Conservation (phyloP, 2,797 vertebrate genomes). For the Pangasius macronema region DNA sequence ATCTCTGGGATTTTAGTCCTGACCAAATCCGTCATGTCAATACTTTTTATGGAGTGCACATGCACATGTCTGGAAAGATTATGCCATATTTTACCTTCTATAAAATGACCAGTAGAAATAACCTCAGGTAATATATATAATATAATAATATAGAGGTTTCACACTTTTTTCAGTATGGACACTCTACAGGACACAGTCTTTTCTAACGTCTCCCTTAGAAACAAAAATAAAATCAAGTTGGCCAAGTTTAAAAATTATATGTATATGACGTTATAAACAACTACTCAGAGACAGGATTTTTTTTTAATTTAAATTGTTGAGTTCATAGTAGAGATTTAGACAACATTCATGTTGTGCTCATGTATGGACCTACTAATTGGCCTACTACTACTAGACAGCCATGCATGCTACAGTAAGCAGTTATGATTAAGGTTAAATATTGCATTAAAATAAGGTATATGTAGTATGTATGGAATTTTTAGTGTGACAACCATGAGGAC, state of each 20-base stretch:
- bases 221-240: not conserved
- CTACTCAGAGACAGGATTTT: not conserved
- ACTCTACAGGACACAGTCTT: not conserved
- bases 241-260: not conserved
- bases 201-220: not conserved
- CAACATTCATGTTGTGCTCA: not conserved
- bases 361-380: not conserved
- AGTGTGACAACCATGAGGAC: not conserved
- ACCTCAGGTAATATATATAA: not conserved
- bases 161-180: not conserved
- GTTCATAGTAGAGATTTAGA: not conserved
- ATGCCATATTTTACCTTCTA: not conserved
- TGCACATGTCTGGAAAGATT: not conserved
- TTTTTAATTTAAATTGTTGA: not conserved
- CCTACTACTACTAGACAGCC: not conserved
- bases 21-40: not conserved
- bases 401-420: not conserved
- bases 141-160: too few relatives aligned
- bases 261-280: not conserved
- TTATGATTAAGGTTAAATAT: not conserved
- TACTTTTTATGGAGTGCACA: not conserved
- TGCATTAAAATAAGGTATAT: not conserved
- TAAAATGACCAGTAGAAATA: constrained; percentile 9
- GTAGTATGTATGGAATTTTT: not conserved
- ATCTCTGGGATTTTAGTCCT: not conserved